These are phyloP conservation scores for Darevskia nairensis DNA, from an alignment of 2,797 vertebrate genomes.

Conservation along the genomic window DNA sequence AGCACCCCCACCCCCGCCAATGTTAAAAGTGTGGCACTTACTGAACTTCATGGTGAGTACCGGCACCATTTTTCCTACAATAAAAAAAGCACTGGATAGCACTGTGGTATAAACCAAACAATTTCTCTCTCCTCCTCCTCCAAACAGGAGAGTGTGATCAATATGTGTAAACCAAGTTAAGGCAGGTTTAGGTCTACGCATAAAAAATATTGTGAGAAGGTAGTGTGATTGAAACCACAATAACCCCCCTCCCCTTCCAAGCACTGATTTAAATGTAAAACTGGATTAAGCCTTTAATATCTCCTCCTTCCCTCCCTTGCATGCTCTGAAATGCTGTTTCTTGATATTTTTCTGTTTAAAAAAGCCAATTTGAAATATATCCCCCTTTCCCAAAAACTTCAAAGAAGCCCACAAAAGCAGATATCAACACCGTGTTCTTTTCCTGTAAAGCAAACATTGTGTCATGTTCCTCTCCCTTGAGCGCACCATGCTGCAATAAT, in stretches of 20 bases:
- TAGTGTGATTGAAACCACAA: background rate
- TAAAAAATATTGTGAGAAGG: background rate
- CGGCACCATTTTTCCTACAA: too few species aligned
- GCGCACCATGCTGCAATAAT: conserved; percentile 1
- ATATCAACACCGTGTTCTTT: background rate
- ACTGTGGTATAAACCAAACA: background rate
- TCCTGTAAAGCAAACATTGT: conserved; percentile 22
- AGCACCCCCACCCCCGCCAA: too few species aligned
- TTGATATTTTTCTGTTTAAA: background rate
- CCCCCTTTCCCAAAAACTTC: conserved; percentile 4
- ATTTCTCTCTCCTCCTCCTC: background rate
- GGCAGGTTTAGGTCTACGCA: too few species aligned
- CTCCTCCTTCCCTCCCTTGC: too few species aligned
- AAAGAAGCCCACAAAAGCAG: conserved; percentile 16
- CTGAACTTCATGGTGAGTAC: too few species aligned
- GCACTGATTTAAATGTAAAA: background rate
- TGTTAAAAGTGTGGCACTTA: too few species aligned
- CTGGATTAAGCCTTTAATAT: background rate
- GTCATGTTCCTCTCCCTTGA: background rate
- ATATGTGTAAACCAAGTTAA: too few species aligned
- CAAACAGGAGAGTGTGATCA: too few species aligned
- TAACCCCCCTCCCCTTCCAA: background rate
- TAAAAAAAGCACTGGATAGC: too few species aligned
- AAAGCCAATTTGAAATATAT: background rate
- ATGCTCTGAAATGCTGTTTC: background rate